These are phyloP conservation scores for Paratrypauchen microcephalus DNA, from an alignment of 2,797 vertebrate genomes.

Conservation along the genomic window DNA sequence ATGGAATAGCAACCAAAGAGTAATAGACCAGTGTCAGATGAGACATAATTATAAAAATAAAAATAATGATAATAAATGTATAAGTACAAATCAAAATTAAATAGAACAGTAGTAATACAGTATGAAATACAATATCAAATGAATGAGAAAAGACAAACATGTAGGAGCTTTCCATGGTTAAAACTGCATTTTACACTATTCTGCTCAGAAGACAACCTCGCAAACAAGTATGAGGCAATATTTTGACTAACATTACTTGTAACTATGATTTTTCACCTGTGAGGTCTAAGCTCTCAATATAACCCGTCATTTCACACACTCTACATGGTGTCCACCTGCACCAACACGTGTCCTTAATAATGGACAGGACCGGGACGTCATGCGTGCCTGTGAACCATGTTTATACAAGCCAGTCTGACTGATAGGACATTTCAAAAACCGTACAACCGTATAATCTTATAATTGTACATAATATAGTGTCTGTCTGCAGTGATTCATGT, in stretches of 20 bases:
- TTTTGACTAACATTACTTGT: background rate
- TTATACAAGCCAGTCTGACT: constrained; percentile 3
- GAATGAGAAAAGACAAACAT: too few relatives aligned
- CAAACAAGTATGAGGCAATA: background rate
- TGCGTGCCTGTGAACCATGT: background rate
- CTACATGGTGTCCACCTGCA: background rate
- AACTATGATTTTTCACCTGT: background rate
- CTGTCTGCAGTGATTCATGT: background rate
- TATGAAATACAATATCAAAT: too few relatives aligned
- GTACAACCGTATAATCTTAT: constrained; percentile 3
- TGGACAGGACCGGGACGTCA: background rate
- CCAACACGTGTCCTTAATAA: background rate
- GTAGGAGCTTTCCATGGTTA: too few relatives aligned
- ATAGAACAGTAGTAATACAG: too few relatives aligned
- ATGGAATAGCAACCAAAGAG: too few relatives aligned
- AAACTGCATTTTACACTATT: too few relatives aligned
- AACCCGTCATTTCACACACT: too few relatives aligned
- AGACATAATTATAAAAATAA: too few relatives aligned
- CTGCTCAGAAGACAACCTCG: background rate
- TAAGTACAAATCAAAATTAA: too few relatives aligned
- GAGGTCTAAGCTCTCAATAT: too few relatives aligned
- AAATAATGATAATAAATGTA: too few relatives aligned
- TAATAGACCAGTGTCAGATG: too few relatives aligned
- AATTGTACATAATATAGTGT: constrained; percentile 3
- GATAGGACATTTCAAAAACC: background rate